Conservation (phyloP, 2,888 invertebrate genomes). For the Orthosia gracilis region DNA sequence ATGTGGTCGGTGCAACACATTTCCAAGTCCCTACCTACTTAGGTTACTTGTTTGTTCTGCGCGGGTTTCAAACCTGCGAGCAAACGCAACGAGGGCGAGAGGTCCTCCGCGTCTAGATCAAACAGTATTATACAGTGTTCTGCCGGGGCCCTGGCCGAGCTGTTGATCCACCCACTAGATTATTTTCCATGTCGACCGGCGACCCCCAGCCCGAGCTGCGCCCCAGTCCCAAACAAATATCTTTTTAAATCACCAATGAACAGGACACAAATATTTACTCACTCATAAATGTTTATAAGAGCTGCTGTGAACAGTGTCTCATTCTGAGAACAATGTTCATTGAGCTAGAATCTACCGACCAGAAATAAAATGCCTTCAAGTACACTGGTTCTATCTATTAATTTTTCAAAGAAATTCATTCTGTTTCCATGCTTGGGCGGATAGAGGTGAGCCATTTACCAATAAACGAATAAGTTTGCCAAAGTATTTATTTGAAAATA, state of each 20-base stretch:
- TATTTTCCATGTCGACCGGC: background rate
- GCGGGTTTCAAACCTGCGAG: background rate
- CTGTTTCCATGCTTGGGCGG: background rate
- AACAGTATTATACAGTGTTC: background rate
- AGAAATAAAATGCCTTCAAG: background rate
- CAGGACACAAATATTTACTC: conserved; percentile 41
- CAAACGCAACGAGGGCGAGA: too few relatives aligned
- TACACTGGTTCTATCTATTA: background rate
- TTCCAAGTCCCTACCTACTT: too few relatives aligned
- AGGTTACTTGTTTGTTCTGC: too few relatives aligned
- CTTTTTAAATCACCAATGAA: conserved; percentile 34
- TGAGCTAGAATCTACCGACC: conserved; percentile 5
- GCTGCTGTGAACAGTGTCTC: conserved; percentile 10
- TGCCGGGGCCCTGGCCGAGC: background rate
- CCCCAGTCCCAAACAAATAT: conserved; percentile 41
- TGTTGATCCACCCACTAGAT: conserved; percentile 20
- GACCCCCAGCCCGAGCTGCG: too few relatives aligned
- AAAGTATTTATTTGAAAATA: background rate
- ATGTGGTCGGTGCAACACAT: too few relatives aligned
- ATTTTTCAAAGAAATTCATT: conserved; percentile 8
- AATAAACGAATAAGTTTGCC: background rate
- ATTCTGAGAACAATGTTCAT: conserved; percentile 34
- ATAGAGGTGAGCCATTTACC: background rate
- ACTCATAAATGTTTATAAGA: conserved; percentile 40
- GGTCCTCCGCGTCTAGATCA: background rate